A percentile compares a stretch with the other conserved stretches of the same genome.
Evolutionary conservation across 2,797 vertebrate species (phyloP).

Genomic region (Chiloscyllium punctatum): DNA sequence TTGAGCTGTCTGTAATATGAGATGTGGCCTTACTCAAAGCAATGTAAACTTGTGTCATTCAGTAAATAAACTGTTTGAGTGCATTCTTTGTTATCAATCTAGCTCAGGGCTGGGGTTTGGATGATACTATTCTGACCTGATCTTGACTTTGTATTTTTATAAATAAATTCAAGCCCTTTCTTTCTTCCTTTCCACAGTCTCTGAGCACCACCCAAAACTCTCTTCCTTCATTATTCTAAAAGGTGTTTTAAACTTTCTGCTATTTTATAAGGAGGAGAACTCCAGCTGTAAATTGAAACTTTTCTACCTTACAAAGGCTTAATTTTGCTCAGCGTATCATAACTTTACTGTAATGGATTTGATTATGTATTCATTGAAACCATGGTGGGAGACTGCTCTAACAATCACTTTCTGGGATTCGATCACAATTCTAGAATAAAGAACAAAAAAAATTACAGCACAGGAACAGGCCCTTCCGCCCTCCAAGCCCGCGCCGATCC

Average conservation of each 20-base stretch:
- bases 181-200: neutral
- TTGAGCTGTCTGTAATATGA: neutral
- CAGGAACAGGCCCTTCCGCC: no score
- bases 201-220: neutral
- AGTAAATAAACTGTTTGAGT: neutral
- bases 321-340: neutral
- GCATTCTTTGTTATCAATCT: neutral
- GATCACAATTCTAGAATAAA: no score
- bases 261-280: neutral
- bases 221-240: neutral
- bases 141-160: neutral
- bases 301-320: neutral
- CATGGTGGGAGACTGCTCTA: neutral
- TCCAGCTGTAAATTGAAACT: neutral
- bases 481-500: no score
- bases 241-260: neutral
- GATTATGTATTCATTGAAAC: neutral
- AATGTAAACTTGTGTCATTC: neutral
- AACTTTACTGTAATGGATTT: neutral
- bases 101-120: neutral
- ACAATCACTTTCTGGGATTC: neutral
- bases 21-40: neutral
- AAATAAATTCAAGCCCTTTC: neutral
- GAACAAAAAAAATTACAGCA: no score
- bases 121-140: neutral